phyloP scores from a whole-genome alignment of 1,140 invertebrate species.

The Microplitis mediator region DNA sequence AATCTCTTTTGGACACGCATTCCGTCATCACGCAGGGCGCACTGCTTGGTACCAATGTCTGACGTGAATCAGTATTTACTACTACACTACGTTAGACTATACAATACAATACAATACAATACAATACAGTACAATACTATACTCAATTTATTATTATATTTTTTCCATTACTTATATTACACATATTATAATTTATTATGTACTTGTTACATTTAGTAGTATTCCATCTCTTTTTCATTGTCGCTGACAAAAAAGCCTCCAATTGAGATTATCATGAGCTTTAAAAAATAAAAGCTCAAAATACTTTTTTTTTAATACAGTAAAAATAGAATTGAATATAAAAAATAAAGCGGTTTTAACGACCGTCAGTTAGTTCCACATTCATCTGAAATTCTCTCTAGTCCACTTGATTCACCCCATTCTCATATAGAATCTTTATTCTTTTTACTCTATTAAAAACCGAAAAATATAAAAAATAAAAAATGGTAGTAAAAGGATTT shows the following conservation, averaged over 20 bases:
- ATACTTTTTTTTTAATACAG: too few species aligned
- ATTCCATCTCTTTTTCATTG: too few species aligned
- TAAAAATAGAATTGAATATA: too few species aligned
- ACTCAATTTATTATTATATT: neutral
- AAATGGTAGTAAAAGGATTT: neutral
- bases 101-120: too few species aligned
- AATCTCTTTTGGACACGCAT: conserved; percentile 43
- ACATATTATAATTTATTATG: too few species aligned
- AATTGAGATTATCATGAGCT: too few species aligned
- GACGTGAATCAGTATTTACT: conserved; percentile 45
- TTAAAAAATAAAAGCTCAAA: too few species aligned
- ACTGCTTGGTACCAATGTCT: conserved; percentile 47
- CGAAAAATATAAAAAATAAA: neutral
- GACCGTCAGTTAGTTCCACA: neutral
- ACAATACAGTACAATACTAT: neutral
- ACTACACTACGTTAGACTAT: conserved; percentile 26
- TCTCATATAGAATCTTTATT: neutral
- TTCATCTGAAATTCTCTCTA: neutral
- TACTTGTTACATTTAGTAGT: too few species aligned
- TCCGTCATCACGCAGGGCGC: conserved; percentile 40
- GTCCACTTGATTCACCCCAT: conserved; percentile 8
- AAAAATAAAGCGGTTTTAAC: too few species aligned
- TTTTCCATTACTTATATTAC: too few species aligned
- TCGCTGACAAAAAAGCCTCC: too few species aligned
- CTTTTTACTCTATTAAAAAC: neutral